Percentiles rank a stretch among this genome's conserved stretches.
Conservation (phyloP, 2,888 invertebrate species). For the Euphydryas editha region DNA sequence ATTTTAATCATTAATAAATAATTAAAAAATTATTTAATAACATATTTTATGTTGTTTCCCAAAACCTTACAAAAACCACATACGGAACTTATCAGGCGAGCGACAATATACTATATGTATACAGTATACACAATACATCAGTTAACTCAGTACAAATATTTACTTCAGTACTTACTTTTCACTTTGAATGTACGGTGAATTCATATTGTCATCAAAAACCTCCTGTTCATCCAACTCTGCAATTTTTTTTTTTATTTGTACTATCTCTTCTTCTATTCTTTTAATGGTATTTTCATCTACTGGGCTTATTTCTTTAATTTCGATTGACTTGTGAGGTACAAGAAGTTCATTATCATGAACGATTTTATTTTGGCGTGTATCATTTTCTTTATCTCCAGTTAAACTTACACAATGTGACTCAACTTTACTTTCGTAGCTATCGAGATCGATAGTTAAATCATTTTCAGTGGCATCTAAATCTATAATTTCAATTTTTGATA, state of each 20-base stretch:
- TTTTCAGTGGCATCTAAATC: conserved; percentile 44
- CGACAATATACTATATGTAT: too few species aligned
- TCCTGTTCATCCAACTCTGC: conserved; percentile 53
- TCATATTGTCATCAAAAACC: conserved; percentile 48
- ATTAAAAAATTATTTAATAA: too few species aligned
- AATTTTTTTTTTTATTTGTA: conserved; percentile 47
- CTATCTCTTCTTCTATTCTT: conserved; percentile 52
- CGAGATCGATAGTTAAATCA: conserved; percentile 32
- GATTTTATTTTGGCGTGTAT: conserved; percentile 1
- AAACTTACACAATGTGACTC: conserved; percentile 12
- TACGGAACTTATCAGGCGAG: too few species aligned
- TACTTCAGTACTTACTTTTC: too few species aligned
- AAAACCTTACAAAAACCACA: too few species aligned
- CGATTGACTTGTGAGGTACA: conserved; percentile 38
- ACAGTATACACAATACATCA: too few species aligned
- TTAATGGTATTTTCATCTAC: conserved; percentile 35
- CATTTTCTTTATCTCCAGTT: conserved; percentile 34
- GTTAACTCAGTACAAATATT: neutral
- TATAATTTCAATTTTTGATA: conserved; percentile 45
- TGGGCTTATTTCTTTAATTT: conserved; percentile 1
- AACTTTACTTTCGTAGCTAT: conserved; percentile 32
- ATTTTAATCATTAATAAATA: too few species aligned
- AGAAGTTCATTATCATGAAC: conserved; percentile 35
- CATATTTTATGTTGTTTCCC: too few species aligned
- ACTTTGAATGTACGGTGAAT: conserved; percentile 57